Conservation (phyloP, 37 sponge, comb jelly and placozoan genomes). For the Theonella swinhoei region DNA sequence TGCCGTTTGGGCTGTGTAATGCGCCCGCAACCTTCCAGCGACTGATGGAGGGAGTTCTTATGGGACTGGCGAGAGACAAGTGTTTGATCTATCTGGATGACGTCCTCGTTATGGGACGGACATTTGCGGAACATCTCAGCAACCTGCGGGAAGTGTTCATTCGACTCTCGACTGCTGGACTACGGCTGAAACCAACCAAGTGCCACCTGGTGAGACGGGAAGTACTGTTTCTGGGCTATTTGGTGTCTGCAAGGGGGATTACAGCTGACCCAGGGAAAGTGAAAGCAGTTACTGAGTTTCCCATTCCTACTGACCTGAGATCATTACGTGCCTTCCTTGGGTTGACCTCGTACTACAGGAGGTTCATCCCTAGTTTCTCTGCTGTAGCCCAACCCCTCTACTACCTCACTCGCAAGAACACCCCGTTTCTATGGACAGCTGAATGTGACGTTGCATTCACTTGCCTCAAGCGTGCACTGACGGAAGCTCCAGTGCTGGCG, state of each 20-base stretch:
- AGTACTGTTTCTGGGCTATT: slow-evolving; percentile 42
- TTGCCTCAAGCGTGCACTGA: slow-evolving; percentile 13
- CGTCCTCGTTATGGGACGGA: slow-evolving; percentile 26
- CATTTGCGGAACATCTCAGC: slow-evolving; percentile 34
- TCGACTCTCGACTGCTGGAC: slow-evolving; percentile 4
- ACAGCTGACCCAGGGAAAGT: slow-evolving; percentile 47
- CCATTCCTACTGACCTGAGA: neutral
- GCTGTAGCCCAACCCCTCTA: slow-evolving; percentile 39
- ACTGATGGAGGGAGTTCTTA: too few relatives aligned
- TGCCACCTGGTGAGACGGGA: neutral
- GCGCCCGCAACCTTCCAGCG: too few relatives aligned
- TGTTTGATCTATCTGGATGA: slow-evolving; percentile 70
- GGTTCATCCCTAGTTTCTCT: slow-evolving; percentile 32
- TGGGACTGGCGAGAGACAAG: too few relatives aligned
- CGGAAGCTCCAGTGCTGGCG: slow-evolving; percentile 16
- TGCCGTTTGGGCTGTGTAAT: too few relatives aligned
- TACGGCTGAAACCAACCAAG: slow-evolving; percentile 36
- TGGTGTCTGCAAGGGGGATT: slow-evolving; percentile 43
- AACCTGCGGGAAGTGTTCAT: slow-evolving; percentile 36
- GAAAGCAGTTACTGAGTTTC: neutral
- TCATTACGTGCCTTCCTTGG: slow-evolving; percentile 28
- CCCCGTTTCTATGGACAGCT: slow-evolving; percentile 17
- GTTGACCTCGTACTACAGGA: slow-evolving; percentile 18
- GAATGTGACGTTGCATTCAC: slow-evolving; percentile 31
- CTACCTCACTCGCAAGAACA: slow-evolving; percentile 16